Percentiles rank a stretch among this genome's conserved stretches.
Evolutionary conservation across 2,113 vertebrate genomes (phyloP).

Genomic region (Callithrix jacchus): DNA sequence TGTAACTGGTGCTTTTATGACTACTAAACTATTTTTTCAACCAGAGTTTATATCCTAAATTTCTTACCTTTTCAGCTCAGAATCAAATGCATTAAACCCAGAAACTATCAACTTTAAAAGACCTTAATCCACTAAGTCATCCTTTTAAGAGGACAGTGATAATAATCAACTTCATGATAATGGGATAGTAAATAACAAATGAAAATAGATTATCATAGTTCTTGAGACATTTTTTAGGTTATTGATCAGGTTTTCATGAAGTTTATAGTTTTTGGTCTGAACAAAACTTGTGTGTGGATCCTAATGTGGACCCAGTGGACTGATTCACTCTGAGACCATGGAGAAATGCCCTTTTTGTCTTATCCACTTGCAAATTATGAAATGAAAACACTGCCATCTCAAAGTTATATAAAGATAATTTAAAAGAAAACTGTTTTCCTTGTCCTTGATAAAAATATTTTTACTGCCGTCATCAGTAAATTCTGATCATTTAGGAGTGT

Average conservation of each 20-base stretch:
- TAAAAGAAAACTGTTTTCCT: neutral
- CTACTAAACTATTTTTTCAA: neutral
- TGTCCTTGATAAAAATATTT: slow-evolving; percentile 1
- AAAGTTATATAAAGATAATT: neutral
- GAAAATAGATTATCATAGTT: neutral
- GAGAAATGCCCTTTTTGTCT: slow-evolving; percentile 3
- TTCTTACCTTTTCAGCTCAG: slow-evolving; percentile 11
- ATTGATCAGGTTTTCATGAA: neutral
- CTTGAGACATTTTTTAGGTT: neutral
- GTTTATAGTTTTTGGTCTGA: neutral
- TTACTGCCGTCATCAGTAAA: neutral
- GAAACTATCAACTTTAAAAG: neutral
- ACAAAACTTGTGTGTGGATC: neutral
- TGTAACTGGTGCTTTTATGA: neutral
- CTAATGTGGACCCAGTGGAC: neutral
- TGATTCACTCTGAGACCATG: neutral
- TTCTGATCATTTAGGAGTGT: neutral
- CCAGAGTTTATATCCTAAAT: neutral
- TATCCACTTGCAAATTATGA: slow-evolving; percentile 14
- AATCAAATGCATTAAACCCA: slow-evolving; percentile 19
- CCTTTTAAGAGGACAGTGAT: neutral
- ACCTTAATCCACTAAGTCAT: neutral
- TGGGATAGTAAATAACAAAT: neutral
- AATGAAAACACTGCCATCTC: neutral
- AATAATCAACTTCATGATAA: neutral